A percentile compares a stretch with the other conserved stretches of the same genome.
phyloP scores from a whole-genome alignment of 30 jellyfish, hydroid and myxozoan genomes.

The Hydractinia symbiolongicarpus region DNA sequence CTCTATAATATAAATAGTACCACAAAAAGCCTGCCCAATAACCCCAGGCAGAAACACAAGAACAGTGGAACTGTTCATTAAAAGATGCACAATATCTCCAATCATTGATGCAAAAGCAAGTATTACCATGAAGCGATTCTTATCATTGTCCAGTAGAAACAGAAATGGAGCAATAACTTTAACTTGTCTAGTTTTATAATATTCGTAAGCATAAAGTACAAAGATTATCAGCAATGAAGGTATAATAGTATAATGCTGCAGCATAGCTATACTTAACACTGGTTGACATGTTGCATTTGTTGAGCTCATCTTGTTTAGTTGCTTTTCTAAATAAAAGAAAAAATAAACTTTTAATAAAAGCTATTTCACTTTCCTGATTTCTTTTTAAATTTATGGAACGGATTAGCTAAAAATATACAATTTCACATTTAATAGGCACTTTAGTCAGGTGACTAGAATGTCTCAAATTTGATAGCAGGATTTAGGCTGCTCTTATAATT shows the following conservation, averaged over 20 bases:
- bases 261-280: too few relatives aligned
- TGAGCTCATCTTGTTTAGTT: too few relatives aligned
- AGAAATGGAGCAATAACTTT: not conserved
- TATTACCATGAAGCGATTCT: slow-evolving; percentile 7
- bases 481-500: too few relatives aligned
- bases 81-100: not conserved
- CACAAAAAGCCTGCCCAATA: not conserved
- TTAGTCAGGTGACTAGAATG: too few relatives aligned
- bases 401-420: too few relatives aligned
- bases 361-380: too few relatives aligned
- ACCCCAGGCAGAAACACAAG: not conserved
- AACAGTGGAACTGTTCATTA: not conserved
- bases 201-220: not conserved
- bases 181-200: not conserved
- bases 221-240: not conserved
- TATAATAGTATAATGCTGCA: not conserved
- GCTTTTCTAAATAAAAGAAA: too few relatives aligned
- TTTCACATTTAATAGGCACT: too few relatives aligned
- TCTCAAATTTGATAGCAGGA: too few relatives aligned
- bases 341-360: too few relatives aligned
- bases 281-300: too few relatives aligned
- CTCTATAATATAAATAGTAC: not conserved
- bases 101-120: slow-evolving; percentile 6
- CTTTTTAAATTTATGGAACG: too few relatives aligned
- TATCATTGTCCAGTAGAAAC: not conserved